These are phyloP conservation scores for Cavia aperea DNA, from an alignment of 2,113 vertebrate species.

Conservation along the genomic window DNA sequence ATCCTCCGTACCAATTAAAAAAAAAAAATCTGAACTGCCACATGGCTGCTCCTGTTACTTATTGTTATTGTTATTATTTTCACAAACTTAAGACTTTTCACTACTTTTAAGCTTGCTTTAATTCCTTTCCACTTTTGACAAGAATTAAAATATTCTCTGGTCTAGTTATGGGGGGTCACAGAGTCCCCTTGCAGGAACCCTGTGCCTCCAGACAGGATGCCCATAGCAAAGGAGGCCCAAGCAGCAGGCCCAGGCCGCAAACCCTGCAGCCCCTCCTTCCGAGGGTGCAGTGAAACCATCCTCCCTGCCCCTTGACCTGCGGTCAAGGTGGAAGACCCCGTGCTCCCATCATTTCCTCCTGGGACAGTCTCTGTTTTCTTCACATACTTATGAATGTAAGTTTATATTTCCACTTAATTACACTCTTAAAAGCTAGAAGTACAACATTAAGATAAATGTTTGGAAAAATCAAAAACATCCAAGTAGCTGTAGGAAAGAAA, in stretches of 20 bases:
- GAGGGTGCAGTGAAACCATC: neutral
- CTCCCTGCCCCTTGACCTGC: neutral
- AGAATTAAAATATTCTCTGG: neutral
- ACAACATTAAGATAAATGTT: constrained; percentile 14
- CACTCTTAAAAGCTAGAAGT: neutral
- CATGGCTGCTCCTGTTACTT: neutral
- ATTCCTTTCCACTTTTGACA: neutral
- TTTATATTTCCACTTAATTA: neutral
- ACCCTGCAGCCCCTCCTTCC: neutral
- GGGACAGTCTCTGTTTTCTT: neutral
- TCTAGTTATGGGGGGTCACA: rapidly evolving
- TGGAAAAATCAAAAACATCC: neutral
- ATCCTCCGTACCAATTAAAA: no score
- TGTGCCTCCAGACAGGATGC: neutral
- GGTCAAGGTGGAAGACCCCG: neutral
- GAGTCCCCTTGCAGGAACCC: rapidly evolving
- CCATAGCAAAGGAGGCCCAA: no score
- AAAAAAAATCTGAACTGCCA: neutral
- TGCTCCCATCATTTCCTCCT: neutral
- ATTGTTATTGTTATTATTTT: neutral
- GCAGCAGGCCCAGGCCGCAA: neutral
- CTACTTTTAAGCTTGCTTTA: neutral
- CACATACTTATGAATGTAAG: neutral
- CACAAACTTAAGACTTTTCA: neutral
- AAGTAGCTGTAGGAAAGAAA: neutral